Evolutionary conservation across 2,797 vertebrate species (phyloP), one percentile per base, ranked within the genome.

Genomic region (Urocyon cinereoargenteus): DNA sequence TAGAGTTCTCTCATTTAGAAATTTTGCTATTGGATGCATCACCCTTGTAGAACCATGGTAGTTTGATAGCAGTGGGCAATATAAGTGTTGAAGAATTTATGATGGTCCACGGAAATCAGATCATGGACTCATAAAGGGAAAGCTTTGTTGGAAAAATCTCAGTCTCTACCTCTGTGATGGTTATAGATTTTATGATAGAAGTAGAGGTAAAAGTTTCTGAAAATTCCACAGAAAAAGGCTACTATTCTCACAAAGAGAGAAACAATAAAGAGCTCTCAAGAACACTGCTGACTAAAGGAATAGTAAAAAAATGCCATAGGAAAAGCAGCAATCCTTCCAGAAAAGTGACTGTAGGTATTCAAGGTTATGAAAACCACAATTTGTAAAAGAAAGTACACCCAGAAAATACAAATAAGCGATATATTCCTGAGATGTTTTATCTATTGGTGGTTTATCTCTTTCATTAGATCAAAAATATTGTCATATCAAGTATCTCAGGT

Each of bases 401-500:
- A 90, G 6, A 51, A 79, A 90, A 68, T 31, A 83, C 28, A 45
- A 82, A 70, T 55, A 49, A 86, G 24, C 90, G 15, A 55, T 45
- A 75, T 77, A 57, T 88, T 72, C 34, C 34, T 70, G 61, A 94
- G 34, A 51, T 34, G 61, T 57, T 94, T 81, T 91, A 72, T 66
- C 83, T 78, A 61, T 12, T 16, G 34, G 77, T 31, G 45, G 45
- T 45, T 73, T 55, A 4, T 55, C 36, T 77, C n/a, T 90, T 49
- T 68, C 5, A 6, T 61, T 86, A 68, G 28, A 57, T 87, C n/a
- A 86, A 93, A 97, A 82, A 95, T 90, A 77, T 75, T 75, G 22
- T 75, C 34, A 13, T 90, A 36, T 77, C 59, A 82, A 92, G 34
- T 68, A 61, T 14, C 59, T 90, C 53, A 90, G 40, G 31, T 55